Evolutionary conservation across 2,888 invertebrate genomes (phyloP).

Genomic region (Endotricha flammealis): DNA sequence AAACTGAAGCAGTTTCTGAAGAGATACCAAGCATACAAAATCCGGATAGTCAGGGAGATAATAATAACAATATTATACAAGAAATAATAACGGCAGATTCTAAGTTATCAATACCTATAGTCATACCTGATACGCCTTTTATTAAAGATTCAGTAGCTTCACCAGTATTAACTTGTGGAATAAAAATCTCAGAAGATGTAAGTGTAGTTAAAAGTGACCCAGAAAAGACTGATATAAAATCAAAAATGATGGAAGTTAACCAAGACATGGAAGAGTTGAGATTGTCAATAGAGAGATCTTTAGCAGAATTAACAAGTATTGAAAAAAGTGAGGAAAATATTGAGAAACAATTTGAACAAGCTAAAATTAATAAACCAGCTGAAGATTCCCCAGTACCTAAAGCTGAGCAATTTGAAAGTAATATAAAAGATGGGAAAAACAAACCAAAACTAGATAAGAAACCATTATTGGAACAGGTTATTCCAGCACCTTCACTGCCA

Average conservation of each 20-base stretch:
- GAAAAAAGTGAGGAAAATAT: constrained; percentile 47
- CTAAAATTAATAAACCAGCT: constrained; percentile 12
- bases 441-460: neutral
- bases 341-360: constrained; percentile 31
- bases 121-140: constrained; percentile 32
- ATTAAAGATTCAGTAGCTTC: constrained; percentile 36
- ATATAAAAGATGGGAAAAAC: too few species aligned
- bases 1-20: constrained; percentile 37
- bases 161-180: constrained; percentile 24
- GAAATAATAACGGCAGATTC: constrained; percentile 42
- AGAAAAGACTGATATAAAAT: constrained; percentile 60
- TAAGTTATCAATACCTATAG: constrained; percentile 28
- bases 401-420: too few species aligned
- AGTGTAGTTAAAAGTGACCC: constrained; percentile 22
- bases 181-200: constrained; percentile 23
- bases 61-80: constrained; percentile 55
- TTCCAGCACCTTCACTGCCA: neutral
- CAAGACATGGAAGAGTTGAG: constrained; percentile 66
- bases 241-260: constrained; percentile 67
- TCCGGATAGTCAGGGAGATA: constrained; percentile 52
- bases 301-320: constrained; percentile 57
- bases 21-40: constrained; percentile 48
- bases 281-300: constrained; percentile 60
- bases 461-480: neutral
- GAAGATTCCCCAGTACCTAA: neutral